phyloP scores from a whole-genome alignment of 2,113 vertebrate species.

The Uropsilus gracilis region DNA sequence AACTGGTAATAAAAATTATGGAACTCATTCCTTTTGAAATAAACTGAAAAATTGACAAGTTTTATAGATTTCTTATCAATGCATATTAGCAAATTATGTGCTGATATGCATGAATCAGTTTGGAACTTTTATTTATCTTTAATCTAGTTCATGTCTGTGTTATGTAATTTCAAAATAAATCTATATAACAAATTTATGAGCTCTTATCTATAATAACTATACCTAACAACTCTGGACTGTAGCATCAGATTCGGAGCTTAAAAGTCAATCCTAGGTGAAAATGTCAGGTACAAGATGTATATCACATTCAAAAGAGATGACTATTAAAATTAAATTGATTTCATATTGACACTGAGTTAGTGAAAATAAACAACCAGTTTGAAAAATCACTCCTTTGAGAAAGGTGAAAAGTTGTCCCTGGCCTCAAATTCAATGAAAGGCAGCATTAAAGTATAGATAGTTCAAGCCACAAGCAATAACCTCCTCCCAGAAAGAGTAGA shows the following conservation, averaged over 20 bases:
- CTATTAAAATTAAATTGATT: background rate
- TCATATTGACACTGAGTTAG: background rate
- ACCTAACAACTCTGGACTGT: background rate
- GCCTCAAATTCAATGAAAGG: background rate
- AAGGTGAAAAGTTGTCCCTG: background rate
- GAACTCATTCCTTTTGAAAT: conserved; percentile 6
- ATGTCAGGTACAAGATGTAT: background rate
- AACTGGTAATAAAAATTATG: conserved; percentile 16
- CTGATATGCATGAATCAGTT: background rate
- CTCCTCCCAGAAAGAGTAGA: background rate
- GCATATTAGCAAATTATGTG: background rate
- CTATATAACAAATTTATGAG: background rate
- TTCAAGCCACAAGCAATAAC: background rate
- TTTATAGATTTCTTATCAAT: background rate
- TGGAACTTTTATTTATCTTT: background rate
- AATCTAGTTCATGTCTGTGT: background rate
- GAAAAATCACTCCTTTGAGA: background rate
- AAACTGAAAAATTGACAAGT: background rate
- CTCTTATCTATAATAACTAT: background rate
- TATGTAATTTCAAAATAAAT: background rate
- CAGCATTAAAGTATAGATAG: background rate
- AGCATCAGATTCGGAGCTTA: background rate
- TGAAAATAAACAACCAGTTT: conserved; percentile 11
- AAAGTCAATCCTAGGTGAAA: background rate
- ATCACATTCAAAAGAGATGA: background rate